Conservation (phyloP, 2,888 invertebrate species). For the Cremastobaeus sp. region DNA sequence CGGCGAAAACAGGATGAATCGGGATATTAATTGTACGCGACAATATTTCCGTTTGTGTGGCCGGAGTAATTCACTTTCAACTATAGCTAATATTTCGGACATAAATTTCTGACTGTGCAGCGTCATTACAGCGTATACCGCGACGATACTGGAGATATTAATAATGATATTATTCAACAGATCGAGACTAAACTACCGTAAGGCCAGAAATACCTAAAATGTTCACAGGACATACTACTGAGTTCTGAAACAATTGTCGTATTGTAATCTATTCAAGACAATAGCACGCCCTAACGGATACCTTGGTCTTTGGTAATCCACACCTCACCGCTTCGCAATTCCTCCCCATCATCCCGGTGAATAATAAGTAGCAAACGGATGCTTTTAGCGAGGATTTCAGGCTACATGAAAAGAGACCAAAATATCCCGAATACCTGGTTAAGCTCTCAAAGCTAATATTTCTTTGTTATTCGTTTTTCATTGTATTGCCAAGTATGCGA, state of each 20-base stretch:
- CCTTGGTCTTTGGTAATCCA: conserved; percentile 67
- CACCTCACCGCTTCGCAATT: conserved; percentile 59
- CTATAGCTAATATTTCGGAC: too few relatives aligned
- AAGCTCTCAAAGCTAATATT: too few relatives aligned
- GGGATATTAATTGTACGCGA: too few relatives aligned
- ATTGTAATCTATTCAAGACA: conserved; percentile 74
- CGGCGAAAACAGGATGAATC: too few relatives aligned
- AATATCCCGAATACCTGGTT: too few relatives aligned
- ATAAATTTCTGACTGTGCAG: too few relatives aligned
- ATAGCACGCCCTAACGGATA: conserved; percentile 71
- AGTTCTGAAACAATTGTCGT: conserved; percentile 75
- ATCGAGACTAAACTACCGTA: conserved; percentile 61
- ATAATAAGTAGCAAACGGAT: conserved; percentile 72
- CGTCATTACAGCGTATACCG: conserved; percentile 64
- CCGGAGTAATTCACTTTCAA: too few relatives aligned
- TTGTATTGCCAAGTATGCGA: too few relatives aligned
- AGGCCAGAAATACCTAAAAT: conserved; percentile 64
- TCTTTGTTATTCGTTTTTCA: too few relatives aligned
- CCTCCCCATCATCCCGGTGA: conserved; percentile 70
- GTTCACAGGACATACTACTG: conserved; percentile 65
- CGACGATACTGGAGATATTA: conserved; percentile 64
- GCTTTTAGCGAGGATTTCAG: too few relatives aligned
- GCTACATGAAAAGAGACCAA: too few relatives aligned
- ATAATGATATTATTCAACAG: conserved; percentile 71
- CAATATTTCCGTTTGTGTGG: too few relatives aligned